A percentile compares a stretch with the other conserved stretches of the same genome.
phyloP scores from a whole-genome alignment of 2,113 vertebrate species.

The Tragulus kanchil region DNA sequence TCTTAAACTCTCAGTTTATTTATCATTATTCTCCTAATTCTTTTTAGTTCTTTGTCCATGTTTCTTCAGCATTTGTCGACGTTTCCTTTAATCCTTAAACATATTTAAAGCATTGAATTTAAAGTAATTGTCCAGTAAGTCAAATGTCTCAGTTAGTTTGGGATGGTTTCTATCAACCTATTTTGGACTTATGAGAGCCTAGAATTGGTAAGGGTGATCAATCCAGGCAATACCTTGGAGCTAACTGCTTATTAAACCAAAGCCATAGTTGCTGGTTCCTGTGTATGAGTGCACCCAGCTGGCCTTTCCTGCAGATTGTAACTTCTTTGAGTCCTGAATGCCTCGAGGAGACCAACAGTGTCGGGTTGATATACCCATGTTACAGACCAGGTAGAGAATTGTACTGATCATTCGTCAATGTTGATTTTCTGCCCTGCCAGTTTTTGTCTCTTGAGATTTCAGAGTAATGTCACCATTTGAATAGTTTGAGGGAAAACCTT shows the following conservation, averaged over 20 bases:
- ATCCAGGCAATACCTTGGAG: background rate
- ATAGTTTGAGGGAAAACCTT: background rate
- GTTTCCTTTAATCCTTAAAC: too few relatives aligned
- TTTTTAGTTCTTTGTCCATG: too few relatives aligned
- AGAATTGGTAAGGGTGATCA: background rate
- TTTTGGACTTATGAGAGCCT: background rate
- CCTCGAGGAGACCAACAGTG: background rate
- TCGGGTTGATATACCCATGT: background rate
- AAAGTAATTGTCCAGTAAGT: too few relatives aligned
- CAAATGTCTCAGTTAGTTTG: too few relatives aligned
- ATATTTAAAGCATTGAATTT: too few relatives aligned
- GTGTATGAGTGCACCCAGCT: background rate
- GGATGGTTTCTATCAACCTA: too few relatives aligned
- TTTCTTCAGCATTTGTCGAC: too few relatives aligned
- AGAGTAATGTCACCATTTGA: background rate
- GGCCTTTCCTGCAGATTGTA: background rate
- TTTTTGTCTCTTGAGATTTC: constrained; percentile 11
- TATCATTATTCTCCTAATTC: too few relatives aligned
- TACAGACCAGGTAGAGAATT: background rate
- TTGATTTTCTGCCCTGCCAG: background rate
- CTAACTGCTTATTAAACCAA: background rate
- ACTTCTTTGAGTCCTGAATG: background rate
- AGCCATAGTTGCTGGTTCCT: background rate
- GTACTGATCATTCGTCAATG: background rate
- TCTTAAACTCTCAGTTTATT: too few relatives aligned